These are phyloP conservation scores for Argya squamiceps DNA, from an alignment of 2,797 vertebrate species.

Conservation along the genomic window DNA sequence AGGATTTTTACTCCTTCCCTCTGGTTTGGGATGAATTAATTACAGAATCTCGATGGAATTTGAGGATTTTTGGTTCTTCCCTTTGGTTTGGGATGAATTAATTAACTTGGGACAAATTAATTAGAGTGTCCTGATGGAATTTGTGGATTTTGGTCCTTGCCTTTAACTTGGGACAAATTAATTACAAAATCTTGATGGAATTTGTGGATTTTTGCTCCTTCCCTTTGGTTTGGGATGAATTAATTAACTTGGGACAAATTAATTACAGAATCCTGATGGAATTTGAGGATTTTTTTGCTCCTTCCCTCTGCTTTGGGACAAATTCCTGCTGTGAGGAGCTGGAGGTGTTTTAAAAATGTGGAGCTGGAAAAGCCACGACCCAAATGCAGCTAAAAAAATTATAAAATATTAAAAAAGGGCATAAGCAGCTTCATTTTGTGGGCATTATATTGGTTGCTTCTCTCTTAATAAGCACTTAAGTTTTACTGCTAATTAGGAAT, in stretches of 20 bases:
- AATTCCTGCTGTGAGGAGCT: not conserved
- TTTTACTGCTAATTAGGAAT: not conserved
- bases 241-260: too few relatives aligned
- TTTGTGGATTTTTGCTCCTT: too few relatives aligned
- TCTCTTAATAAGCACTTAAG: slow-evolving; percentile 28
- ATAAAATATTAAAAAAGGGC: not conserved
- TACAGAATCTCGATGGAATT: not conserved
- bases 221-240: too few relatives aligned
- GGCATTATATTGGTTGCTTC: not conserved
- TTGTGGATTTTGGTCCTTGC: not conserved
- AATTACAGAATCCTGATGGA: too few relatives aligned
- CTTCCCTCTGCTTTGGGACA: not conserved
- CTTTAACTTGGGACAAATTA: not conserved
- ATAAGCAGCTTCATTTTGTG: not conserved
- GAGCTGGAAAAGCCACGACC: not conserved
- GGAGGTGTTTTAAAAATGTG: not conserved
- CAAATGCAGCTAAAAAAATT: not conserved
- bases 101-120: not conserved
- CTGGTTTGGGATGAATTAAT: not conserved
- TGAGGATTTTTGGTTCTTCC: not conserved
- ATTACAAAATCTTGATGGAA: too few relatives aligned
- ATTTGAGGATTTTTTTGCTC: not conserved
- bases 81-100: too few relatives aligned
- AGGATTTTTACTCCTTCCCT: not conserved
- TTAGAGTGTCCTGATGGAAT: not conserved